Evolutionary conservation across 2,888 invertebrate genomes (phyloP), one percentile per base, ranked within the genome.

Genomic region (Rotaria magnacalcarata): DNA sequence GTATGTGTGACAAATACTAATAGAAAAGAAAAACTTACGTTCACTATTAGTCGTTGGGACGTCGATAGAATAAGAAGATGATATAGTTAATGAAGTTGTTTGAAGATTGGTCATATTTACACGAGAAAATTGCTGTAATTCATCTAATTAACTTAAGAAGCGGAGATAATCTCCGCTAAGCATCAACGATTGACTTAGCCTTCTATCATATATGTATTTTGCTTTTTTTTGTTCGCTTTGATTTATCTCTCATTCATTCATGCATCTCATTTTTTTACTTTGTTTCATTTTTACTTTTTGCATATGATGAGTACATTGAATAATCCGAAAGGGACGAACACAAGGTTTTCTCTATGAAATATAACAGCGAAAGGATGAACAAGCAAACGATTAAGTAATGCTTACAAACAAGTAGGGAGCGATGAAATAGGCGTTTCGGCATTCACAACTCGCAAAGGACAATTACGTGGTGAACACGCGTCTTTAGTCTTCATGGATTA

Each of bases 1-100:
- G 16, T 67, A 41, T 67, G 67, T 67, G 67, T 67, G 67, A 67
- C 67, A 67, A 67, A 67, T 16, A 67, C 14, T 67, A 41, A 67
- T 27, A 67, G 16, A 67, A 8, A 67, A 67, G 67, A 19, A 67
- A 67, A 67, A 67, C 67, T 67, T 67, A 67, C 67, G 67, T 67
- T 67, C 67, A 67, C 67, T 67, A 34, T 34, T 67, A 34, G 41
- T 27, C 34, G 67, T 27, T 41, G 67, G 34, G 34, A 67, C 19
- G 7, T 27, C 67, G 34, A 67, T 14, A 67, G 67, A 41, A 67
- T 41, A 67, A 14, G 67, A 67, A 34, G 34, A 34, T 34, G 67
- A 67, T 67, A 34, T 41, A 19, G 67, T 27, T 67, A 67, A 67
- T 67, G 34, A 4, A 34, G 34, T 27, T 67, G 67, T 16, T 27